A percentile compares a stretch with the other conserved stretches of the same genome.
These are phyloP conservation scores for Suncus etruscus DNA, from an alignment of 2,113 vertebrate genomes.

Conservation along the genomic window DNA sequence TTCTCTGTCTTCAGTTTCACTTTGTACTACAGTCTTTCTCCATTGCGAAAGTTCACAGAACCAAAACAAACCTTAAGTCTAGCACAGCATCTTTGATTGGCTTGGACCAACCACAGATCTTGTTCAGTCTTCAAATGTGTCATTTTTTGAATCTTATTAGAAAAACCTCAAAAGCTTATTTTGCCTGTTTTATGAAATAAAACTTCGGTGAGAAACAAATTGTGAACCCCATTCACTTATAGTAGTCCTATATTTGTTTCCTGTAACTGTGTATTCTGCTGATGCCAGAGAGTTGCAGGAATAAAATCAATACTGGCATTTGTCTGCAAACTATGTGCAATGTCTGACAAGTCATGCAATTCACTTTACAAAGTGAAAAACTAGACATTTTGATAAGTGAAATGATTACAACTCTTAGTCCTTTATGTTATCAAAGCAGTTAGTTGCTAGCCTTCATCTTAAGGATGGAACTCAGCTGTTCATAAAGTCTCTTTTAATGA, in stretches of 20 bases:
- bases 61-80: background rate
- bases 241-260: background rate
- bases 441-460: conserved; percentile 15
- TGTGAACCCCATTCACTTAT: background rate
- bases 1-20: background rate
- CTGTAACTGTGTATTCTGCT: background rate
- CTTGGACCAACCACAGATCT: fast-evolving
- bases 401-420: conserved; percentile 23
- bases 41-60: background rate
- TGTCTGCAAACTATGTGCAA: conserved; percentile 25
- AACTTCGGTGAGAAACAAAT: background rate
- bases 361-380: conserved; percentile 37
- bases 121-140: background rate
- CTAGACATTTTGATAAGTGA: conserved; percentile 16
- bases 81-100: background rate
- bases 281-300: background rate
- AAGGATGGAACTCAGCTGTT: conserved; percentile 40
- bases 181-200: background rate
- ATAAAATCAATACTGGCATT: conserved; percentile 62
- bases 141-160: background rate
- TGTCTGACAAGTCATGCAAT: background rate
- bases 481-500: conserved; percentile 54
- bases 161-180: background rate
- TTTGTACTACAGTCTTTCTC: background rate
- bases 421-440: conserved; percentile 10